Base-by-base conservation (phyloP, 30 jellyfish, hydroid and myxozoan genomes). In the Chrysaora quinquecirrha region DNA sequence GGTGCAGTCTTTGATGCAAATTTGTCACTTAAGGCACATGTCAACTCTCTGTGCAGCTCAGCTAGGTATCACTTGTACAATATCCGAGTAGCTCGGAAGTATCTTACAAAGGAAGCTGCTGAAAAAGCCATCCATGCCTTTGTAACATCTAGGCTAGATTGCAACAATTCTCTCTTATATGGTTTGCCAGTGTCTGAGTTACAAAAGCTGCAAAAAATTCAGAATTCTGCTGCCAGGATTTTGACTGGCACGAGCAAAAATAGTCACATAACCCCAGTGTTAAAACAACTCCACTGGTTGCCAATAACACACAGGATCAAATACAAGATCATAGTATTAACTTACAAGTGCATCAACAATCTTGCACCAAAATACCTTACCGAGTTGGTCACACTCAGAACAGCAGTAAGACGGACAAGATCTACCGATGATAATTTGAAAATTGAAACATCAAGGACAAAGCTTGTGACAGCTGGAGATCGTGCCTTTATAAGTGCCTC, bases 261-360 rank as follows among this genome's bases (percentile, higher is more conserved):
- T n/a, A 43, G 72, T 34, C 84, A 72, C 71, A 72, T 72, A 72
- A 47, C 38, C 35, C 69, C 71, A 32, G 46, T 34, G 34, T 33
- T 3, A 30, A 72, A 72, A 21, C 72, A 70, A 27, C 84, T 72
- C 38, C 84, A 72, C 21, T 43, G 84, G 84, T 72, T 72, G 35
- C 74, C 84, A 43, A 72, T 72, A 43, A 14, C 84, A 72, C 33
- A 30, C 73, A 72, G 50, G 71, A 72, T 72, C 25, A 31, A 72
- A 72, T 47, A 47, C 24, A 72, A 34, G 25, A 38, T 38, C 54
- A 38, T 38, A 38, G 54, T 38, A 14, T 38, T 38, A 38, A 38
- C 54, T 38, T 38, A 72, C 47, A 58, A 58, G 19, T 58, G 71
- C 33, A 21, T 58, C 29, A 58, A 58, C 29, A 25, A 58, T 58